phyloP scores from a whole-genome alignment of 2,888 invertebrate genomes.

The Phortica okadai region DNA sequence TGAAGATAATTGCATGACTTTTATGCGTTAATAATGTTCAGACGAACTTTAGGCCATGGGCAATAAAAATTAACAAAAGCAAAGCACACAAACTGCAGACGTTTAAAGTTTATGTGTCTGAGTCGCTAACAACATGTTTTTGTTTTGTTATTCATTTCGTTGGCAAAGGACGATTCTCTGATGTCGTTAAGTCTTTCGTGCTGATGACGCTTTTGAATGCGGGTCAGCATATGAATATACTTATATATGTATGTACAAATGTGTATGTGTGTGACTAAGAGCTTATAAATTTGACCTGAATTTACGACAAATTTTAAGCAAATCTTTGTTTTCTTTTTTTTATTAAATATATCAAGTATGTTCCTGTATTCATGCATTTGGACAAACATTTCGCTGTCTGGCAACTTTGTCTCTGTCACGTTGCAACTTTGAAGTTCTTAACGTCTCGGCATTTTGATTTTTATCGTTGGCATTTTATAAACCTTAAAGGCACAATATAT shows the following conservation, averaged over 20 bases:
- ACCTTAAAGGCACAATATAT: conserved; percentile 56
- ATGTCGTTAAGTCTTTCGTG: neutral
- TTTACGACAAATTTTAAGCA: neutral
- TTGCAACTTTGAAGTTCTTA: neutral
- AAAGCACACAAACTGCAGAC: conserved; percentile 16
- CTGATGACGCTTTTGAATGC: neutral
- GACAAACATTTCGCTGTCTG: too few relatives aligned
- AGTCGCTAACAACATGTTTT: neutral
- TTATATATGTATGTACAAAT: neutral
- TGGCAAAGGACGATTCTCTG: neutral
- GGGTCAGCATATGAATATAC: neutral
- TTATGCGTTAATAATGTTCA: conserved; percentile 3
- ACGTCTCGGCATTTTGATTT: conserved; percentile 47
- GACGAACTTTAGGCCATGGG: conserved; percentile 1
- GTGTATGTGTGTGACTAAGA: neutral
- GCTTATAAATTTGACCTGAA: neutral
- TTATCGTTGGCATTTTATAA: conserved; percentile 58
- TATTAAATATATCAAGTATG: neutral
- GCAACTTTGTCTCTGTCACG: too few relatives aligned
- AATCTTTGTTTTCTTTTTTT: neutral
- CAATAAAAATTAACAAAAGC: neutral
- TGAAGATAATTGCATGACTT: neutral
- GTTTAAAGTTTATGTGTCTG: conserved; percentile 28
- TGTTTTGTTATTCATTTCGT: neutral
- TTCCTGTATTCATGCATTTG: too few relatives aligned